phyloP scores from a whole-genome alignment of 2,888 invertebrate genomes.

The Limenitis camilla region DNA sequence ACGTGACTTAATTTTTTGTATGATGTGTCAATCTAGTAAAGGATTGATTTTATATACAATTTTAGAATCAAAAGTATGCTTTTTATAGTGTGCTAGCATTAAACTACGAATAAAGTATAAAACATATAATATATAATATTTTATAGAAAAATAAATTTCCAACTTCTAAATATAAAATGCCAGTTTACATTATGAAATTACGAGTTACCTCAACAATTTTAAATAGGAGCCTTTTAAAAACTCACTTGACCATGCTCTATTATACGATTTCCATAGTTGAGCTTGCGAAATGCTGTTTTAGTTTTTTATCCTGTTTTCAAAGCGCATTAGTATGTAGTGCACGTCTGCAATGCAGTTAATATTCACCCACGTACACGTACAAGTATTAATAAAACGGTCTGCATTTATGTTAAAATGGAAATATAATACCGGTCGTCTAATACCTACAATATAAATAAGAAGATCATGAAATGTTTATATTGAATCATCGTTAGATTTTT shows the following conservation, averaged over 20 bases:
- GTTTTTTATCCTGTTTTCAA: slow-evolving; percentile 9
- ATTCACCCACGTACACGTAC: slow-evolving; percentile 1
- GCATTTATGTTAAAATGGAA: slow-evolving; percentile 7
- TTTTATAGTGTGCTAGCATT: too few species aligned
- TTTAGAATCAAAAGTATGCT: too few species aligned
- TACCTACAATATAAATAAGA: too few species aligned
- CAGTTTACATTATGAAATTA: background rate
- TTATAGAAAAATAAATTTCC: too few species aligned
- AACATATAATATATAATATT: too few species aligned
- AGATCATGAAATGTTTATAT: too few species aligned
- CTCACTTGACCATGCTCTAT: slow-evolving; percentile 5
- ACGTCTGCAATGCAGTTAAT: slow-evolving; percentile 18
- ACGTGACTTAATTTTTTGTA: too few species aligned
- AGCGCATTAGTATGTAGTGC: slow-evolving; percentile 13
- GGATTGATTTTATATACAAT: too few species aligned
- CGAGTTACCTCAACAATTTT: slow-evolving; percentile 6
- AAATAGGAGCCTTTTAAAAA: slow-evolving; percentile 5
- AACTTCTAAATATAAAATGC: background rate
- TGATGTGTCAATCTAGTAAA: too few species aligned
- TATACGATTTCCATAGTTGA: slow-evolving; percentile 7
- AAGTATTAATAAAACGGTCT: slow-evolving; percentile 8
- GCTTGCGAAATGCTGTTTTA: slow-evolving; percentile 5
- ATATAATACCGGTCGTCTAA: background rate
- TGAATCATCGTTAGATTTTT: too few species aligned
- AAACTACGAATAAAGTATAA: too few species aligned